Evolutionary conservation across 2,888 invertebrate species (phyloP).

Genomic region (Orchesellides sinensis): DNA sequence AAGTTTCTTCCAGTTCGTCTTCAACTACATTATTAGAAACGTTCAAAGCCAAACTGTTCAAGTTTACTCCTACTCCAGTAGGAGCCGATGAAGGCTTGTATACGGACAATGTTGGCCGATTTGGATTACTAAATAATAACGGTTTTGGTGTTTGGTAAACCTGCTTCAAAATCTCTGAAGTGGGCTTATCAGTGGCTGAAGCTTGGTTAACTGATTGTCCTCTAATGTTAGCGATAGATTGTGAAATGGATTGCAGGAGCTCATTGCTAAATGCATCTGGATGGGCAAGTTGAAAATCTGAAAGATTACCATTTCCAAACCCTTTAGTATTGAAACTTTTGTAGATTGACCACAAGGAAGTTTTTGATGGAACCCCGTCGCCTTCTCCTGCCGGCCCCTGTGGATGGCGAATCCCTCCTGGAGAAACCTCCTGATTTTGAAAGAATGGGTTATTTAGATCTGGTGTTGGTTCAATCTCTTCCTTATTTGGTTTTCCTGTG

Average conservation of each 20-base stretch:
- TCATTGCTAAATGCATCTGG: constrained; percentile 62
- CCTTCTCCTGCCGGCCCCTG: neutral
- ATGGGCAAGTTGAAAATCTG: constrained; percentile 48
- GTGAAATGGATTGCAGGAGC: constrained; percentile 45
- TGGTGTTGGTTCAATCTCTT: constrained; percentile 2
- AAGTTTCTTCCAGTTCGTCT: constrained; percentile 4
- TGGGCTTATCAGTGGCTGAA: neutral
- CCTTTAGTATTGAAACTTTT: constrained; percentile 44
- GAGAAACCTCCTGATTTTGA: constrained; percentile 15
- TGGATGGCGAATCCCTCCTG: neutral
- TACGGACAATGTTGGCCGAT: constrained; percentile 44
- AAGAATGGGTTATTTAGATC: constrained; percentile 17
- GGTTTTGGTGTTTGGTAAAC: constrained; percentile 13
- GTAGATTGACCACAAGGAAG: constrained; percentile 52
- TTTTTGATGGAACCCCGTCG: constrained; percentile 15
- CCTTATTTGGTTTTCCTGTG: neutral
- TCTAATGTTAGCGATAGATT: constrained; percentile 30
- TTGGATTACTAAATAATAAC: neutral
- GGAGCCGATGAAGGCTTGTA: constrained; percentile 33
- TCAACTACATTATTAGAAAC: neutral
- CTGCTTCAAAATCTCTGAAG: constrained; percentile 40
- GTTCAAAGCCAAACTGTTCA: constrained; percentile 45
- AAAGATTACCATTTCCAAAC: constrained; percentile 14
- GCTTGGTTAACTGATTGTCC: constrained; percentile 3
- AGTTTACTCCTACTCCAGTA: constrained; percentile 28